Evolutionary conservation across 2,113 vertebrate species (phyloP).

Genomic region (Pica pica): DNA sequence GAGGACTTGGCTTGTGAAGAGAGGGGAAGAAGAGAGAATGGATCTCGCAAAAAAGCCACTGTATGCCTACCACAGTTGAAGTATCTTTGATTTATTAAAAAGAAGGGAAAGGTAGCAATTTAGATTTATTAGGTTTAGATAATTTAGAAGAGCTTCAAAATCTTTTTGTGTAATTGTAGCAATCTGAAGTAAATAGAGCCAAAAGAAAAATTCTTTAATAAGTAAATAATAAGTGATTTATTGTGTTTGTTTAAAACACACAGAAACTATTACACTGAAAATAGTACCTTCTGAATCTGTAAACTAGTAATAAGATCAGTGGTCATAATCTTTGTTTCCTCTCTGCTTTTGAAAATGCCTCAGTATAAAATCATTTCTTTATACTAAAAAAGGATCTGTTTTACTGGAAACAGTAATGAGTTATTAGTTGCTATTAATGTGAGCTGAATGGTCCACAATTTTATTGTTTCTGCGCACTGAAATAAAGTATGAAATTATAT

Average conservation of each 20-base stretch:
- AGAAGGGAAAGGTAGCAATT: background rate
- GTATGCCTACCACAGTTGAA: background rate
- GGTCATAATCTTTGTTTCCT: background rate
- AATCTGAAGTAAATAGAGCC: background rate
- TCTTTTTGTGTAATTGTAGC: background rate
- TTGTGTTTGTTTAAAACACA: background rate
- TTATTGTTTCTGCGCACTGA: background rate
- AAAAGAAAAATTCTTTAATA: background rate
- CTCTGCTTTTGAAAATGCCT: background rate
- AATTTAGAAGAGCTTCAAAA: background rate
- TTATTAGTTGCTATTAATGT: background rate
- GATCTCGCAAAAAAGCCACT: background rate
- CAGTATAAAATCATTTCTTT: background rate
- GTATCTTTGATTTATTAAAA: background rate
- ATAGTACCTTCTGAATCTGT: background rate
- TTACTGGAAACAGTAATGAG: background rate
- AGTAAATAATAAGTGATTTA: background rate
- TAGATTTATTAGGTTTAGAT: too few species aligned
- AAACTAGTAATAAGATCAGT: background rate
- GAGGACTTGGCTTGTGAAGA: background rate
- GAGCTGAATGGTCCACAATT: background rate
- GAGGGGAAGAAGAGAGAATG: background rate
- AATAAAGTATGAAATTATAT: background rate
- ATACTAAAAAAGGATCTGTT: background rate
- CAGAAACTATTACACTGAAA: background rate